These are phyloP conservation scores for Natrix natrix DNA, from an alignment of 2,797 vertebrate genomes.

Conservation along the genomic window DNA sequence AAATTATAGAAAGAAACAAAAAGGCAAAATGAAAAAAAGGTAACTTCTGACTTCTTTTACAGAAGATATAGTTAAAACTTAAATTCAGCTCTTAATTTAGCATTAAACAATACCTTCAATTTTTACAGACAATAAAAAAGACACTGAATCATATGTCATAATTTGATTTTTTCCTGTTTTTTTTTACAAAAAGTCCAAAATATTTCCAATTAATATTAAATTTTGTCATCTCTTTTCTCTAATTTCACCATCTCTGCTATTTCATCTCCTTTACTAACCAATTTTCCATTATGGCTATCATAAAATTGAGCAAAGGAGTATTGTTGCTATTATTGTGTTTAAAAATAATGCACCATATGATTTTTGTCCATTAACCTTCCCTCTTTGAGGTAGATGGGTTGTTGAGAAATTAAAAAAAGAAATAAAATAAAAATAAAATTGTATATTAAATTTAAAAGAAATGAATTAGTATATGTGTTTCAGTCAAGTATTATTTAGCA, in stretches of 20 bases:
- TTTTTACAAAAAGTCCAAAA: not conserved
- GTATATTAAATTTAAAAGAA: not conserved
- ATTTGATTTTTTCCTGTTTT: not conserved
- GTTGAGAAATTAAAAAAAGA: not conserved
- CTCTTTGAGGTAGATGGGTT: not conserved
- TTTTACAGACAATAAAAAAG: too few relatives aligned
- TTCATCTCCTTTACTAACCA: too few relatives aligned
- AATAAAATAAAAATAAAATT: not conserved
- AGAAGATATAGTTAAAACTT: not conserved
- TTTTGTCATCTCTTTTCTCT: not conserved
- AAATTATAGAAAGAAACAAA: not conserved
- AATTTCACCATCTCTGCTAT: not conserved
- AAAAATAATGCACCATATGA: not conserved
- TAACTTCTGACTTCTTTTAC: not conserved
- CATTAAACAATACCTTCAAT: not conserved
- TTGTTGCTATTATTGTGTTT: not conserved
- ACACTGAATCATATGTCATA: not conserved
- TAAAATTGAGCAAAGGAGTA: not conserved
- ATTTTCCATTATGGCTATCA: too few relatives aligned
- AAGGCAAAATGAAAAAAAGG: not conserved
- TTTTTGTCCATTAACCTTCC: not conserved
- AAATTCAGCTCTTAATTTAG: not conserved
- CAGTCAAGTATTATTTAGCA: not conserved
- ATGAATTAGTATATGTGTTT: not conserved
- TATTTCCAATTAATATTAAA: not conserved